Evolutionary conservation across 53 echinoderm and acorn worm genomes (phyloP).

Genomic region (Luidia sarsii): DNA sequence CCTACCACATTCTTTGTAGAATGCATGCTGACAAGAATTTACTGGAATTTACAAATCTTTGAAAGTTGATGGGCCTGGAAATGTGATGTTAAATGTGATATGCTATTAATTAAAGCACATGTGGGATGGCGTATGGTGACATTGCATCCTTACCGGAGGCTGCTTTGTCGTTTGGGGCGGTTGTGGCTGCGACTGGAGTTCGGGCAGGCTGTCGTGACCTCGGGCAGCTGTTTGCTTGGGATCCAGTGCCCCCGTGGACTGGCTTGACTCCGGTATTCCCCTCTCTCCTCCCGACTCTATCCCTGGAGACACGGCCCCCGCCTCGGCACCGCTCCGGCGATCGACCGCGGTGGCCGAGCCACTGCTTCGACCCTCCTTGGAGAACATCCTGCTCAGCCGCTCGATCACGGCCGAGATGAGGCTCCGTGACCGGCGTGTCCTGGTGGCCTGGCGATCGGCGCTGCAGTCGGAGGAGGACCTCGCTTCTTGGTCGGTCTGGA

Average conservation of each 20-base stretch:
- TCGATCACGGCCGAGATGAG: conserved; percentile 36
- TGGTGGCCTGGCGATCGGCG: not conserved
- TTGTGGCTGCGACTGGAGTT: not conserved
- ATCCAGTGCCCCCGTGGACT: not conserved
- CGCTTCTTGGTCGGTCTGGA: too few species aligned
- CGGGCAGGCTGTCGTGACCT: not conserved
- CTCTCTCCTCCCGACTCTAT: not conserved
- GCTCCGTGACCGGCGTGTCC: conserved; percentile 26
- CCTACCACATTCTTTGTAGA: too few species aligned
- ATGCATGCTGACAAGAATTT: too few species aligned
- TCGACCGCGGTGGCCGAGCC: not conserved
- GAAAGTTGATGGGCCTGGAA: too few species aligned
- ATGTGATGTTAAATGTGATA: too few species aligned
- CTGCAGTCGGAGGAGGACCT: not conserved
- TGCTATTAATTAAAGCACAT: too few species aligned
- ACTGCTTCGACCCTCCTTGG: not conserved
- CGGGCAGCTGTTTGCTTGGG: not conserved
- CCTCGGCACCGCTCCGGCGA: not conserved
- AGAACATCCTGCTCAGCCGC: conserved; percentile 39
- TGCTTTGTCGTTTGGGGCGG: not conserved
- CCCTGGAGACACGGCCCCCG: not conserved
- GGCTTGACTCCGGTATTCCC: not conserved
- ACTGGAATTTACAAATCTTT: too few species aligned
- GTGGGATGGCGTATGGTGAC: too few species aligned
- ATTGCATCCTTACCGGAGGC: not conserved